phyloP scores from a whole-genome alignment of 2,113 vertebrate genomes.

The Scatophagus argus region DNA sequence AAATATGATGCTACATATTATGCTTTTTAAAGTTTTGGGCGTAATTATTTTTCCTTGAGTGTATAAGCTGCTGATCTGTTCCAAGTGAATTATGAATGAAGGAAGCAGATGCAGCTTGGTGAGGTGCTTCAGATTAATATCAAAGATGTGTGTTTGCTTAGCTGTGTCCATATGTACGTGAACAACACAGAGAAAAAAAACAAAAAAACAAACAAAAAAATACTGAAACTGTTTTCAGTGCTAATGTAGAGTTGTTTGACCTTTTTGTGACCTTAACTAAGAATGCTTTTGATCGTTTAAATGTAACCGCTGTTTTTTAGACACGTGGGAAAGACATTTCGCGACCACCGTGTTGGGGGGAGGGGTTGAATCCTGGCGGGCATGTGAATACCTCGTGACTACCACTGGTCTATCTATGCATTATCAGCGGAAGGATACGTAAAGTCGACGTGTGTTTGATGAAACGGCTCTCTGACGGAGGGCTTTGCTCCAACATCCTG shows the following conservation, averaged over 20 bases:
- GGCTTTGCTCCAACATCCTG: slow-evolving; percentile 68
- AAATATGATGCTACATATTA: no score
- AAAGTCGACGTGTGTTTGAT: slow-evolving; percentile 46
- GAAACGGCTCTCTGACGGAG: slow-evolving; percentile 52
- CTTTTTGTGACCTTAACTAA: slow-evolving; percentile 46
- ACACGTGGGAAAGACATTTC: slow-evolving; percentile 36
- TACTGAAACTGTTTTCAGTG: slow-evolving; percentile 35
- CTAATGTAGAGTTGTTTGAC: slow-evolving; percentile 51
- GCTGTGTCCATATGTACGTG: slow-evolving; percentile 43
- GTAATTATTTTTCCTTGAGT: no score
- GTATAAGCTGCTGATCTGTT: slow-evolving; percentile 44
- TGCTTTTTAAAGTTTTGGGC: no score
- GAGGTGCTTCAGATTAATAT: slow-evolving; percentile 40
- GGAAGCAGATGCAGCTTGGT: slow-evolving; percentile 22
- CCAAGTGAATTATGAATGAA: slow-evolving; percentile 16
- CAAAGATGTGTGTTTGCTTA: slow-evolving; percentile 39
- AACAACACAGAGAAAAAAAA: slow-evolving; percentile 26
- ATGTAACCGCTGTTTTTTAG: slow-evolving; percentile 51
- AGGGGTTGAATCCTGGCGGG: slow-evolving; percentile 45
- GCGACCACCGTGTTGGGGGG: slow-evolving; percentile 46
- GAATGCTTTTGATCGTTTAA: slow-evolving; percentile 64
- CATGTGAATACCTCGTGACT: slow-evolving; percentile 79
- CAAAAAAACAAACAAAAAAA: no score
- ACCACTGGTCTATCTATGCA: slow-evolving; percentile 84
- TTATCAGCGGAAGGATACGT: slow-evolving; percentile 67